These are phyloP conservation scores for Phyto melanocephala DNA, from an alignment of 2,888 invertebrate species.

Conservation along the genomic window DNA sequence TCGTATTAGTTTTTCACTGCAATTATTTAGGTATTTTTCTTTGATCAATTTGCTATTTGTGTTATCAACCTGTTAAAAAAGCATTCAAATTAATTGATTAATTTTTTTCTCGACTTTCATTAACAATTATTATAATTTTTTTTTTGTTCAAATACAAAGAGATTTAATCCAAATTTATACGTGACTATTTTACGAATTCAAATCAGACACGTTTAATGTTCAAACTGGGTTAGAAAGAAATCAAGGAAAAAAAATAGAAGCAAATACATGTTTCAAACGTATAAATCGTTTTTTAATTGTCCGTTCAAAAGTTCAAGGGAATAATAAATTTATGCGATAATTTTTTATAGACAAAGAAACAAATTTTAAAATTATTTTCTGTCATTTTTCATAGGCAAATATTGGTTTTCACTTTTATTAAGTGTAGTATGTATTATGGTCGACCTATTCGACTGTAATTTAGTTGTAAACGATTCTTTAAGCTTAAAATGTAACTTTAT, in stretches of 20 bases:
- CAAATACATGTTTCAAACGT: neutral
- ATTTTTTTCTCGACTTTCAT: neutral
- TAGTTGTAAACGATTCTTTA: too few species aligned
- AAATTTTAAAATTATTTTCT: too few species aligned
- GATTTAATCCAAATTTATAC: conserved; percentile 19
- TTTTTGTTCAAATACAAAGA: neutral
- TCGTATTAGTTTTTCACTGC: neutral
- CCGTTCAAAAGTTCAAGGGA: conserved; percentile 21
- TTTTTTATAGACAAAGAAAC: too few species aligned
- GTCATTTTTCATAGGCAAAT: too few species aligned
- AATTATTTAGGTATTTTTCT: neutral
- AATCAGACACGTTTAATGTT: conserved; percentile 19
- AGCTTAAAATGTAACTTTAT: too few species aligned
- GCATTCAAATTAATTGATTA: conserved; percentile 2
- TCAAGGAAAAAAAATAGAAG: neutral
- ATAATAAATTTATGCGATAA: neutral
- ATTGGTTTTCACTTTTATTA: too few species aligned
- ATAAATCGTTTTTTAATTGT: conserved; percentile 28
- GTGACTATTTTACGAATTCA: conserved; percentile 52
- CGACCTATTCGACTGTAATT: too few species aligned
- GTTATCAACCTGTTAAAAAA: neutral
- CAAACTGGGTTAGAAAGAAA: conserved; percentile 35
- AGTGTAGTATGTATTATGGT: too few species aligned
- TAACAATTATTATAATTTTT: conserved; percentile 7
- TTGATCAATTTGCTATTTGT: too few species aligned